Conservation (phyloP, 1,140 invertebrate species). For the Drosophila sulfurigaster region DNA sequence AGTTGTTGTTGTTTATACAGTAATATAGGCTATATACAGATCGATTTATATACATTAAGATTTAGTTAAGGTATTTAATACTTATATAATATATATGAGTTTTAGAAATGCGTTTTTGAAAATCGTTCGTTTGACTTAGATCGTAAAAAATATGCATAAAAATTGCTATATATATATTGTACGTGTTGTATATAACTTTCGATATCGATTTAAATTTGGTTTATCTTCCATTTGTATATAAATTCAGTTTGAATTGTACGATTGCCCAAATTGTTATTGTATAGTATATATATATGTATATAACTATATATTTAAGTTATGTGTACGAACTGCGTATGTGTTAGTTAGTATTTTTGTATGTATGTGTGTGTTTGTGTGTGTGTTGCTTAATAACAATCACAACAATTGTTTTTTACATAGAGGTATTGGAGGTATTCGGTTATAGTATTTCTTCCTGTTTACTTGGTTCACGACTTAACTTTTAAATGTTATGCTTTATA, state of each 20-base stretch:
- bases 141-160: slow-evolving; percentile 73
- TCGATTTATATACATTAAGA: slow-evolving; percentile 32
- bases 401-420: slow-evolving; percentile 73
- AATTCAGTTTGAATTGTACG: slow-evolving; percentile 82
- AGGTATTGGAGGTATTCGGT: slow-evolving; percentile 83
- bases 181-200: slow-evolving; percentile 33
- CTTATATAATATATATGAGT: slow-evolving; percentile 16
- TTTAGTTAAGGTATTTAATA: slow-evolving; percentile 32
- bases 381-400: slow-evolving; percentile 61
- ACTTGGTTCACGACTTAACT: slow-evolving; percentile 69
- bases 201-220: slow-evolving; percentile 35
- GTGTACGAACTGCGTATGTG: slow-evolving; percentile 13
- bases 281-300: slow-evolving; percentile 44
- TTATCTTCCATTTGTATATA: slow-evolving; percentile 67
- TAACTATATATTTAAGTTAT: slow-evolving; percentile 23
- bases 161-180: slow-evolving; percentile 47
- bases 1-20: slow-evolving; percentile 58
- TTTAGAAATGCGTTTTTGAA: slow-evolving; percentile 51
- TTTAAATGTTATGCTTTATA: slow-evolving; percentile 32
- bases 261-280: slow-evolving; percentile 72
- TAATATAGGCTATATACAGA: slow-evolving; percentile 36
- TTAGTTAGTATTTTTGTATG: background rate
- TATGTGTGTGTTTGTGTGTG: slow-evolving; percentile 19
- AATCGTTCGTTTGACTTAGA: slow-evolving; percentile 42
- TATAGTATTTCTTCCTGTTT: slow-evolving; percentile 83